phyloP scores from a whole-genome alignment of 2,888 invertebrate species.

The Tanytarsus gracilentus region DNA sequence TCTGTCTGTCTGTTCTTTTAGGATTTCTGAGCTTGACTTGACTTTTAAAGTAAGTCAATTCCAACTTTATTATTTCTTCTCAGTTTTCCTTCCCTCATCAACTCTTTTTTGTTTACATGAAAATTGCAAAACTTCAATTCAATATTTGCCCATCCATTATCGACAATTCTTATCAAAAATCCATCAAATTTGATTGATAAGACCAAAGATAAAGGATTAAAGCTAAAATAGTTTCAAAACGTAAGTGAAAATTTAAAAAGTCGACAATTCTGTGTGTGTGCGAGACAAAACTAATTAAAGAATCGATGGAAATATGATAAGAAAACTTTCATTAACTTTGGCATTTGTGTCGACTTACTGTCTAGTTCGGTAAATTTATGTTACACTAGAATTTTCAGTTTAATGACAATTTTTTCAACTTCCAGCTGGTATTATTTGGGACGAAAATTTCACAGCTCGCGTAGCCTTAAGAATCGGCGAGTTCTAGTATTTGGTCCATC shows the following conservation, averaged over 20 bases:
- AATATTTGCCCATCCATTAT: too few relatives aligned
- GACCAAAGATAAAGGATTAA: too few relatives aligned
- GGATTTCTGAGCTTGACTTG: too few relatives aligned
- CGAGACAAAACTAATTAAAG: not conserved
- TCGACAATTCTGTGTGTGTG: too few relatives aligned
- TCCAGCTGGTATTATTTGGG: constrained; percentile 25
- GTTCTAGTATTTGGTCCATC: constrained; percentile 16
- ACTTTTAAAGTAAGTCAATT: too few relatives aligned
- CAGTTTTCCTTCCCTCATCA: too few relatives aligned
- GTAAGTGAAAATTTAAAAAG: not conserved
- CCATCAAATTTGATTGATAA: too few relatives aligned
- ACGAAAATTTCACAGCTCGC: constrained; percentile 6
- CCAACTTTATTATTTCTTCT: too few relatives aligned
- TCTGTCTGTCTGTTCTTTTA: too few relatives aligned
- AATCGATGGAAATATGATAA: constrained; percentile 18
- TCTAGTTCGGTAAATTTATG: constrained; percentile 16
- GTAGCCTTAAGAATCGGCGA: constrained; percentile 2
- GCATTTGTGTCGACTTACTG: constrained; percentile 3
- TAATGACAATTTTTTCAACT: not conserved
- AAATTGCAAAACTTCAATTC: too few relatives aligned
- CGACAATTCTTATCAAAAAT: too few relatives aligned
- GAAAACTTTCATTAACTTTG: constrained; percentile 16
- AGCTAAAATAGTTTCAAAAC: not conserved
- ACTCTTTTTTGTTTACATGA: too few relatives aligned
- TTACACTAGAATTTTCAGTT: not conserved